Conservation (phyloP, 1,140 invertebrate genomes). For the Hycleus cichorii region DNA sequence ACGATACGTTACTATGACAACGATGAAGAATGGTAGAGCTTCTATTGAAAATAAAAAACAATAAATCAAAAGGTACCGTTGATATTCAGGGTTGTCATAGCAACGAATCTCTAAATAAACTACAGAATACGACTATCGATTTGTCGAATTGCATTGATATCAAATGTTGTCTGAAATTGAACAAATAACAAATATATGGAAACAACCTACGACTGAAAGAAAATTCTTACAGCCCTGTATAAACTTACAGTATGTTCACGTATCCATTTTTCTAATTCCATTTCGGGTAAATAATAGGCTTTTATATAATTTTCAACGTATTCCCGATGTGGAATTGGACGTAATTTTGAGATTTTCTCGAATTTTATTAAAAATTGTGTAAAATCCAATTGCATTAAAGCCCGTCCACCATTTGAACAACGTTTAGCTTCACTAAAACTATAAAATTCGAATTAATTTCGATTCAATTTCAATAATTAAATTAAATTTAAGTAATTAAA, state of each 20-base stretch:
- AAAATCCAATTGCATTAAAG: slow-evolving; percentile 96
- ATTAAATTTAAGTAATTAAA: not conserved
- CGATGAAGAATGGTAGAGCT: no score
- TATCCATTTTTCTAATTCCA: slow-evolving; percentile 82
- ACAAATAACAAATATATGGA: no score
- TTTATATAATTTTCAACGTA: slow-evolving; percentile 95
- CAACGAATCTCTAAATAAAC: no score
- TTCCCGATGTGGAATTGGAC: slow-evolving; percentile 80
- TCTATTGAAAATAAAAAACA: no score
- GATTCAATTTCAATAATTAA: slow-evolving; percentile 1
- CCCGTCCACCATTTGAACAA: slow-evolving; percentile 92
- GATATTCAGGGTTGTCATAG: no score
- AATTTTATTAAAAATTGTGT: slow-evolving; percentile 89
- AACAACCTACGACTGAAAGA: no score
- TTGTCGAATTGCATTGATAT: no score
- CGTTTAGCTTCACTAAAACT: slow-evolving; percentile 85
- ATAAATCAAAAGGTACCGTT: no score
- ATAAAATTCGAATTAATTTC: slow-evolving; percentile 24
- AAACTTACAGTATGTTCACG: slow-evolving; percentile 62
- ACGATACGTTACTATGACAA: no score
- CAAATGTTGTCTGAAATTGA: no score
- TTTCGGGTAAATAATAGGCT: slow-evolving; percentile 89
- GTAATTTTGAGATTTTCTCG: slow-evolving; percentile 72
- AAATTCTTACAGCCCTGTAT: no score
- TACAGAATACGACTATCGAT: no score